Percentiles rank a stretch among this genome's conserved stretches.
These are phyloP conservation scores for Myoxocephalus aenaeus DNA, from an alignment of 2,797 vertebrate species.

Conservation along the genomic window DNA sequence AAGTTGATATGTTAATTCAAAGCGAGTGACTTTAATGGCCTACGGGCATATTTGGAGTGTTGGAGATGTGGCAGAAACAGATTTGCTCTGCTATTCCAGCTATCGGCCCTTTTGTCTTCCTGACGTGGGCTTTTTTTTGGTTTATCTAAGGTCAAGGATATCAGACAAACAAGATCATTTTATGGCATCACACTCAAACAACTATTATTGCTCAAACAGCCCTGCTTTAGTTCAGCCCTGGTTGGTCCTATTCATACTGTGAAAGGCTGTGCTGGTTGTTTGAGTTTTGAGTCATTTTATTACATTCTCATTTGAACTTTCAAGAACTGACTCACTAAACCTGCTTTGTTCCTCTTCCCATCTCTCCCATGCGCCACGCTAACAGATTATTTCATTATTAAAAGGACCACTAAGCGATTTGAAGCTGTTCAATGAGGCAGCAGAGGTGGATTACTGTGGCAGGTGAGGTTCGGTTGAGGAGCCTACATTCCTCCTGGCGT, in stretches of 20 bases:
- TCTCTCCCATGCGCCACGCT: neutral
- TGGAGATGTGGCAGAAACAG: conserved; percentile 1
- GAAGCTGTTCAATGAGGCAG: conserved; percentile 43
- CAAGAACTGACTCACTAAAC: conserved; percentile 5
- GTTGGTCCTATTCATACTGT: neutral
- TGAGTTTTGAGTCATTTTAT: neutral
- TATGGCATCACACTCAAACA: conserved; percentile 6
- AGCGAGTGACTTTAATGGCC: conserved; percentile 3
- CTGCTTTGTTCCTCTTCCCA: neutral
- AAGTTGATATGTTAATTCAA: conserved; percentile 8
- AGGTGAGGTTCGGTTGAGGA: conserved; percentile 43
- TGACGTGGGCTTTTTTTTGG: neutral
- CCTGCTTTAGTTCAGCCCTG: neutral
- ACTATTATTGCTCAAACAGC: neutral
- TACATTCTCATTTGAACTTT: neutral
- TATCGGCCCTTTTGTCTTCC: neutral
- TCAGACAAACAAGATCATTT: conserved; percentile 8
- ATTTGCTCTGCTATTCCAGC: neutral
- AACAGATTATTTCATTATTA: conserved; percentile 23
- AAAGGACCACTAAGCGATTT: conserved; percentile 21
- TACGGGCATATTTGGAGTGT: neutral
- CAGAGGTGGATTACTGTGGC: conserved; percentile 43
- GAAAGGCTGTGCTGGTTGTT: neutral
- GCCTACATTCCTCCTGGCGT: conserved; percentile 69
- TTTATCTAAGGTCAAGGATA: conserved; percentile 21